Conservation (phyloP, 2,113 vertebrate genomes). For the Coptodon rendalli region DNA sequence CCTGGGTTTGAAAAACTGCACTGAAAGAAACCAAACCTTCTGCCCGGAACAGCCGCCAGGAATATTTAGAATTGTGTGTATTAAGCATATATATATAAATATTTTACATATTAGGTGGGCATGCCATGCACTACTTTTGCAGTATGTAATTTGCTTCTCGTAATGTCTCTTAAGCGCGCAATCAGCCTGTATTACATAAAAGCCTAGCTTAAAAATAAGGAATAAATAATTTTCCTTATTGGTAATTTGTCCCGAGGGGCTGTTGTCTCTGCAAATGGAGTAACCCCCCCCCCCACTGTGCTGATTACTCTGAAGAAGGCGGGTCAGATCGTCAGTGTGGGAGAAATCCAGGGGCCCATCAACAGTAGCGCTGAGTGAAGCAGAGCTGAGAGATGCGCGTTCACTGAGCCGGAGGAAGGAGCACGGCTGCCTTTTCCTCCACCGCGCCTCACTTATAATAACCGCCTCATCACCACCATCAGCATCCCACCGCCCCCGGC, state of each 20-base stretch:
- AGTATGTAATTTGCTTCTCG: neutral
- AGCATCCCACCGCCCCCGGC: slow-evolving; percentile 14
- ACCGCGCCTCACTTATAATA: slow-evolving; percentile 42
- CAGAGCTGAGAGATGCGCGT: slow-evolving; percentile 58
- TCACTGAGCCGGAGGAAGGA: slow-evolving; percentile 34
- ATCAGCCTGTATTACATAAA: neutral
- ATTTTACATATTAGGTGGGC: neutral
- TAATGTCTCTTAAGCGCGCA: neutral
- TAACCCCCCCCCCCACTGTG: neutral
- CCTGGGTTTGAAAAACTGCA: neutral
- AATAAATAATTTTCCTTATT: neutral
- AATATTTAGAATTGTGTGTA: neutral
- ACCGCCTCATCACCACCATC: slow-evolving; percentile 36
- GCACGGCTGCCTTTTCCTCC: slow-evolving; percentile 28
- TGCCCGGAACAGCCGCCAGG: neutral
- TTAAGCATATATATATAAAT: neutral
- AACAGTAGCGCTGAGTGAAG: slow-evolving; percentile 62
- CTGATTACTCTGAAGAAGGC: slow-evolving; percentile 47
- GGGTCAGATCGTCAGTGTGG: slow-evolving; percentile 52
- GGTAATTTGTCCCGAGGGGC: slow-evolving; percentile 16
- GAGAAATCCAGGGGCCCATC: slow-evolving; percentile 55
- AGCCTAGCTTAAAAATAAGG: neutral
- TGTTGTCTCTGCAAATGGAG: slow-evolving; percentile 10
- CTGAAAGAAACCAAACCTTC: neutral
- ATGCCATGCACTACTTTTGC: neutral